Percentiles rank a stretch among this genome's conserved stretches.
These are phyloP conservation scores for Nannoperca obscura DNA, from an alignment of 2,797 vertebrate genomes.

Conservation along the genomic window DNA sequence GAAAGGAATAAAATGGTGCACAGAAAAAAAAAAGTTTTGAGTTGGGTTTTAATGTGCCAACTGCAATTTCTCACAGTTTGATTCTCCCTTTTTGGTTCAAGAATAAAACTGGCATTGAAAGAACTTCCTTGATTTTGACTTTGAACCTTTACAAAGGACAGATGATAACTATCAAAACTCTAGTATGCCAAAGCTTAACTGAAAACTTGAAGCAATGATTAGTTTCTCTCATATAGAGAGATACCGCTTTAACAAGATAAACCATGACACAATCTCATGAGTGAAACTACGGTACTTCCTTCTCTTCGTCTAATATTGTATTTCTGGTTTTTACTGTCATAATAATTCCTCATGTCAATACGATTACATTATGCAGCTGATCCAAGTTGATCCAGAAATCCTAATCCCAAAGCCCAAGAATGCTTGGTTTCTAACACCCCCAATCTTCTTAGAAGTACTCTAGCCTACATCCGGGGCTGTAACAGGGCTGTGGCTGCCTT, in stretches of 20 bases:
- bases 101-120: background rate
- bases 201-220: slow-evolving; percentile 32
- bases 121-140: slow-evolving; percentile 35
- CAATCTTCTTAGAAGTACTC: slow-evolving; percentile 74
- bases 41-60: slow-evolving; percentile 36
- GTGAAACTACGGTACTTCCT: slow-evolving; percentile 45
- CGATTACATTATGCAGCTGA: slow-evolving; percentile 80
- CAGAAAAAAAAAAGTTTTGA: slow-evolving; percentile 52
- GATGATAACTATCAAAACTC: slow-evolving; percentile 45
- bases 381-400: slow-evolving; percentile 80
- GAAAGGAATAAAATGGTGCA: slow-evolving; percentile 55
- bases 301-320: slow-evolving; percentile 67
- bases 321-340: slow-evolving; percentile 69
- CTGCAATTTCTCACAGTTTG: slow-evolving; percentile 23
- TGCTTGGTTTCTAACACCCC: slow-evolving; percentile 66
- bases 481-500: slow-evolving; percentile 35
- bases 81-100: slow-evolving; percentile 25
- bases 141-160: slow-evolving; percentile 24
- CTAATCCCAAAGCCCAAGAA: slow-evolving; percentile 73
- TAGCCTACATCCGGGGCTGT: slow-evolving; percentile 39
- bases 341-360: slow-evolving; percentile 77
- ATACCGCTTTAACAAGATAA: slow-evolving; percentile 67
- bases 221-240: slow-evolving; percentile 22
- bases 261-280: slow-evolving; percentile 42
- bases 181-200: slow-evolving; percentile 12